Base-by-base conservation (phyloP, 2,797 vertebrate genomes). In the Varecia variegata region DNA sequence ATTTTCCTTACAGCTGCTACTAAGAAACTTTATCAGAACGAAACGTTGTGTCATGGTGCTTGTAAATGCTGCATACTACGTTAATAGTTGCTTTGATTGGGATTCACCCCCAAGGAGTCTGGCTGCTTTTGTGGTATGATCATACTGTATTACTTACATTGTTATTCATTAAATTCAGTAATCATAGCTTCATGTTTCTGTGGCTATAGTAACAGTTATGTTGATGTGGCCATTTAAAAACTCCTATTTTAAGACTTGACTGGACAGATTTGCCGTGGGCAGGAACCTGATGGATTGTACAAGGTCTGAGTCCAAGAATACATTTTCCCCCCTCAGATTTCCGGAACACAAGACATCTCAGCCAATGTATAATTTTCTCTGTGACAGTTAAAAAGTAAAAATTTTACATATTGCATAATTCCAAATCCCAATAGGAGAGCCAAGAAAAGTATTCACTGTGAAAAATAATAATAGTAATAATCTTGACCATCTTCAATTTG, bases 11-110 rank as follows among this genome's bases (percentile, higher is more conserved):
- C 98, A 99, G 99, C 97, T 99, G 95, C 98, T 99, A 92, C 98
- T 99, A 86, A 99, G 98, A 95, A 99, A 99, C 98, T 99, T 99
- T 92, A 99, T 99, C 98, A 98, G 99, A 96, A 99, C 99, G 94
- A 98, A 99, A 93, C 99, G 98, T 95, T 99, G 99, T 98, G 97
- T 99, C 98, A 99, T 99, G 99, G 99, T 99, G 82, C 99, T 99
- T 18, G 98, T 99, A 98, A 99, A 99, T 97, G 98, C 99, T 18
- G 99, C 99, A 83, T 99, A 99, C 98, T 99, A 99, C 98, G 98
- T 99, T 98, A 99, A 99, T 98, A 99, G 99, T 98, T 99, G 99
- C 99, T 99, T 99, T 96, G 99, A 99, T 93, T 99, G 99, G 99
- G 99, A 99, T 94, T 99, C 99, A 96, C 99, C 99, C 65, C 99